Conservation (phyloP, 2,113 vertebrate species). For the Myotis yumanensis region DNA sequence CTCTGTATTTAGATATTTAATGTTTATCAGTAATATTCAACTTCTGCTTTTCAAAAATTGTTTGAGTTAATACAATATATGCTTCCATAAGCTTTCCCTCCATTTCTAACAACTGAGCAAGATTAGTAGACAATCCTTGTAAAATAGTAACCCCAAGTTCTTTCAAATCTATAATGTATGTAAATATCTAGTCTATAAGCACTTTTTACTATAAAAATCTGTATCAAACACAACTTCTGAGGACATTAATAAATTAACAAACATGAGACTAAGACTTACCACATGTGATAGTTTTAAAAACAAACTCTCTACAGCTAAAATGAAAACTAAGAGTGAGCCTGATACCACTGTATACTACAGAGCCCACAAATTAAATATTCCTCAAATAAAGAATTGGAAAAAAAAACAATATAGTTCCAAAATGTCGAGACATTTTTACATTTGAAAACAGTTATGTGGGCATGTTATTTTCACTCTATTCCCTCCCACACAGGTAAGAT, state of each 20-base stretch:
- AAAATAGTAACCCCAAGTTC: neutral
- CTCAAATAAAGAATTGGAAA: conserved; percentile 47
- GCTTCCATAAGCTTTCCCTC: neutral
- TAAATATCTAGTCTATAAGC: neutral
- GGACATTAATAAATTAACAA: neutral
- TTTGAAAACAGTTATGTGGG: conserved; percentile 22
- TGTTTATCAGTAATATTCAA: neutral
- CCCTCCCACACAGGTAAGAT: neutral
- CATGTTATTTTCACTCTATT: conserved; percentile 57
- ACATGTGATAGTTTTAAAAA: neutral
- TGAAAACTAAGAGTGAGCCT: neutral
- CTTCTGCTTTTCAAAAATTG: neutral
- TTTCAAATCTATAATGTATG: neutral
- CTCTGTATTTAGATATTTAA: neutral
- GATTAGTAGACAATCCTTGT: neutral
- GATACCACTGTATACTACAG: neutral
- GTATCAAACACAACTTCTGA: neutral
- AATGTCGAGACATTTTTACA: conserved; percentile 78
- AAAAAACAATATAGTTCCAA: conserved; percentile 74
- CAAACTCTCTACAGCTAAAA: neutral
- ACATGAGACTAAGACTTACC: neutral
- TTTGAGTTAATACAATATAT: neutral
- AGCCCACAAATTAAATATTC: conserved; percentile 14
- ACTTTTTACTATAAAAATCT: neutral
- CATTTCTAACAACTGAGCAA: neutral